Evolutionary conservation across 2,888 invertebrate species (phyloP), one percentile per base, ranked within the genome.

Genomic region (Sarcophaga rosellei): DNA sequence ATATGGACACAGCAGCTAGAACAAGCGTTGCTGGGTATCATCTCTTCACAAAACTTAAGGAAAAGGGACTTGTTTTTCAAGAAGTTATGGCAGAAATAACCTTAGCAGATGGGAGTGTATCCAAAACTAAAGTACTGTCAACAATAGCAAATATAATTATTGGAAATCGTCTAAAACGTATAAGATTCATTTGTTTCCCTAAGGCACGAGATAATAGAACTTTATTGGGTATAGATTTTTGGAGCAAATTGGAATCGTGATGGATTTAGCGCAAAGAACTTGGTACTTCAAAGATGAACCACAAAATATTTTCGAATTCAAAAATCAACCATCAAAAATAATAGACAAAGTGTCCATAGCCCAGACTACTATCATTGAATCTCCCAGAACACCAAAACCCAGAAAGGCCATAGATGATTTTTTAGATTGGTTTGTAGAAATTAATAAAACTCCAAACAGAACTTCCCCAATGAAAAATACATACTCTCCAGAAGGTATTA

Each of bases 111-210:
- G 83, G 86, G 1, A 81, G 68, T 2, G 59, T 68, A 47, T 61
- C 68, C 6, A 79, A 65, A 23, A 77, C 87, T 62, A 66, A 66
- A 2, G 84, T 88, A 1, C 69, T 78, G 35, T 75, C 76, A 8
- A 86, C 87, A 17, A 81, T 59, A 3, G 81, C 25, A n/a, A 45
- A 81, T 23, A 75, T 87, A 0, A 81, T 85, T 65, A 61, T 88
- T 59, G 80, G 82, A 53, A 81, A 75, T 25, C 74, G 82, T 2
- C 44, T 62, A 6, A 88, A 89, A 45, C 70, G 85, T 77, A 79
- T 85, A 12, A 63, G 88, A 75, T 88, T 90, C 20, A 68, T 84
- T 57, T 79, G 78, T 47, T n/a, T 84, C 17, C 80, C 80, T 5
- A 84, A 76, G 15, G 80, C 76, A 11, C 70, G 57, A 80, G 70